Percentiles rank a stretch among this genome's conserved stretches.
phyloP scores from a whole-genome alignment of 2,113 vertebrate species.

The Anhinga anhinga region DNA sequence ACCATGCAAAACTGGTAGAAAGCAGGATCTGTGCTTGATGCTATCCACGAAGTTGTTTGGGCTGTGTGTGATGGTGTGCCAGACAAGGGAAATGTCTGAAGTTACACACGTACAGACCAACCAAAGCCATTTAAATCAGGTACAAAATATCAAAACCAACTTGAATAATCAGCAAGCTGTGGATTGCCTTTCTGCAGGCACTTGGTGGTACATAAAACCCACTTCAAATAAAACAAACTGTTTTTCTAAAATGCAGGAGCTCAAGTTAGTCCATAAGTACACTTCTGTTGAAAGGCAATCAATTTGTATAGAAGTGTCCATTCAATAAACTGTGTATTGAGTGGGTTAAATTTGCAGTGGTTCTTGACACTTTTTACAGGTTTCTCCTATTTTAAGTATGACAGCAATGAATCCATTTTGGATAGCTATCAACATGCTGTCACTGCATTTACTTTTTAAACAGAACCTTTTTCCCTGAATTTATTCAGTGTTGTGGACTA shows the following conservation, averaged over 20 bases:
- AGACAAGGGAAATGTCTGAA: background rate
- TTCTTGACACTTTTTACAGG: background rate
- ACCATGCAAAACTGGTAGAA: background rate
- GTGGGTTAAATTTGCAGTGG: background rate
- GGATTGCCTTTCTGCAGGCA: background rate
- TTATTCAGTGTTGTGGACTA: accelerated
- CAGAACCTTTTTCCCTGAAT: background rate
- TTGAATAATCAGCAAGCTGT: background rate
- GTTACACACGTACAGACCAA: background rate
- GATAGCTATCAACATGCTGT: background rate
- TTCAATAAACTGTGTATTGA: background rate
- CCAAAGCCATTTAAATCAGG: background rate
- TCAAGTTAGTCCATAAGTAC: background rate
- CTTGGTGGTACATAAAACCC: background rate
- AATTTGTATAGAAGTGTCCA: background rate
- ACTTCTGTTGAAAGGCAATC: background rate
- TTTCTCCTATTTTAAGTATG: background rate
- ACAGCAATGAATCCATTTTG: background rate
- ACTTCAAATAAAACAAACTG: background rate
- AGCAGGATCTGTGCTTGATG: background rate
- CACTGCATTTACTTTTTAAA: background rate
- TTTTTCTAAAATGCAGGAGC: background rate
- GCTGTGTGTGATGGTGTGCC: accelerated
- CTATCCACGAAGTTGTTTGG: background rate
- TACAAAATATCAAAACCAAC: background rate